These are phyloP conservation scores for Myotis vivesi DNA, from an alignment of 2,797 vertebrate genomes.

Conservation along the genomic window DNA sequence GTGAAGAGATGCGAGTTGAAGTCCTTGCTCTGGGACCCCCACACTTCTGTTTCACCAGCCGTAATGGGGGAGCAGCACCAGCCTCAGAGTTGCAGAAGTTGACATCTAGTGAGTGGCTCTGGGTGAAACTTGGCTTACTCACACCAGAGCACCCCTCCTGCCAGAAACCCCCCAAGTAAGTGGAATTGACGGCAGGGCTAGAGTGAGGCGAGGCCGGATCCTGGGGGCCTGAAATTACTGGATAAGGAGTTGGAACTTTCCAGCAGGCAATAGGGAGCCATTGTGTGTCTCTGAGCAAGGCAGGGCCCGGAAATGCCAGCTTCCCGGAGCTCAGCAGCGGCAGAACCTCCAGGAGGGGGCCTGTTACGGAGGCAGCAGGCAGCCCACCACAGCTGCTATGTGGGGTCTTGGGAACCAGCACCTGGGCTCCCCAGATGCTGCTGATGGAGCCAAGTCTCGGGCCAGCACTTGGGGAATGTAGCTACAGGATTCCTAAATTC, in stretches of 20 bases:
- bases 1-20: neutral
- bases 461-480: neutral
- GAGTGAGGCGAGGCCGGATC: accelerated
- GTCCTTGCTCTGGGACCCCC: accelerated
- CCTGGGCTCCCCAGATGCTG: neutral
- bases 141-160: neutral
- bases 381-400: neutral
- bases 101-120: neutral
- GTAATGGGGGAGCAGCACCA: neutral
- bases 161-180: neutral
- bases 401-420: neutral
- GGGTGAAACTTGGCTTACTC: neutral
- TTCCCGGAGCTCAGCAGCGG: neutral
- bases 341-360: neutral
- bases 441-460: neutral
- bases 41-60: neutral
- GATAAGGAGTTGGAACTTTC: neutral
- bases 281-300: neutral
- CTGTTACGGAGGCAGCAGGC: accelerated
- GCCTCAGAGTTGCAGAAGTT: neutral
- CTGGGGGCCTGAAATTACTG: neutral
- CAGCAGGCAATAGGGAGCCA: neutral
- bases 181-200: too few species aligned
- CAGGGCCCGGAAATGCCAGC: neutral
- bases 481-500: neutral